Evolutionary conservation across 2,888 invertebrate genomes (phyloP).

Genomic region (Agriopis leucophaearia): DNA sequence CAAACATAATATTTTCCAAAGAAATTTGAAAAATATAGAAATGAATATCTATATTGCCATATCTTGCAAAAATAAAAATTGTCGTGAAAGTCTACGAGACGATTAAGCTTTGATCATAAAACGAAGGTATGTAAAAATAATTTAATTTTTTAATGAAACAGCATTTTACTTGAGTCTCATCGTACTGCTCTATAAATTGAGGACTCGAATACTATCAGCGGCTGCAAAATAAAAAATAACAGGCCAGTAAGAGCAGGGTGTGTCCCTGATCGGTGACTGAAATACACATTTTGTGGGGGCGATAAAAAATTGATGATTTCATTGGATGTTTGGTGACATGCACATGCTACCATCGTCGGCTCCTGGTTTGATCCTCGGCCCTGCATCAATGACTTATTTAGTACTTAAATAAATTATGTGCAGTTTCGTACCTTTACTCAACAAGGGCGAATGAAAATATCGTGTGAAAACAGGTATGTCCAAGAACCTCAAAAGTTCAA

Average conservation of each 20-base stretch:
- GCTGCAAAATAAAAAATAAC: constrained; percentile 78
- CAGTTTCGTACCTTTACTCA: too few species aligned
- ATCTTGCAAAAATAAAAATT: constrained; percentile 12
- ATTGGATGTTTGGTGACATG: constrained; percentile 3
- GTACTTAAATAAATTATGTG: too few species aligned
- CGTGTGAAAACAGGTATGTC: too few species aligned
- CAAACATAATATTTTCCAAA: too few species aligned
- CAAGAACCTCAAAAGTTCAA: too few species aligned
- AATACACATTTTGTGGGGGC: constrained; percentile 18
- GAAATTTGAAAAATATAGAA: neutral
- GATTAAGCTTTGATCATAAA: constrained; percentile 37
- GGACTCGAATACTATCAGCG: constrained; percentile 53
- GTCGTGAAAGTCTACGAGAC: constrained; percentile 16
- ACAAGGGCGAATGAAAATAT: too few species aligned
- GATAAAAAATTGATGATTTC: constrained; percentile 22
- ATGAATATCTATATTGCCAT: neutral
- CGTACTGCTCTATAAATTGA: constrained; percentile 62
- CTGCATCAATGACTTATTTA: too few species aligned
- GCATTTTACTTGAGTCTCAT: constrained; percentile 57
- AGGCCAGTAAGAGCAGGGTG: constrained; percentile 59
- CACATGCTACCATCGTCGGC: too few species aligned
- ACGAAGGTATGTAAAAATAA: constrained; percentile 42
- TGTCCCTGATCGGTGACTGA: constrained; percentile 33
- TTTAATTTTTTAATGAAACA: constrained; percentile 47
- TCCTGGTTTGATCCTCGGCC: too few species aligned